These are phyloP conservation scores for Caenorhabditis sinica DNA, from an alignment of 2,888 invertebrate genomes.

Conservation along the genomic window DNA sequence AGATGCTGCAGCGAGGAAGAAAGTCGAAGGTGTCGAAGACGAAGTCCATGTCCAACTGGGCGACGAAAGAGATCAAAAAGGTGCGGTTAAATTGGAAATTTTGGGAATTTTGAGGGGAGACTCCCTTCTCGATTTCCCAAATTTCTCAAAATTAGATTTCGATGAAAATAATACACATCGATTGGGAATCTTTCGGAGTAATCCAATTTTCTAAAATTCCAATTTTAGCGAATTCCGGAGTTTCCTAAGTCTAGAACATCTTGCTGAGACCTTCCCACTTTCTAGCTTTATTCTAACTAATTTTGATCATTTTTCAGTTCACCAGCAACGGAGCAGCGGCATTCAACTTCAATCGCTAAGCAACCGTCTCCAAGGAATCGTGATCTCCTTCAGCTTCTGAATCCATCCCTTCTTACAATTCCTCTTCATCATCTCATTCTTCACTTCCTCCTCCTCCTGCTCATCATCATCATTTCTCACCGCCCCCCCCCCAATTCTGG, in stretches of 20 bases:
- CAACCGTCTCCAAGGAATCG: too few species aligned
- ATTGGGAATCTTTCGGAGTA: too few species aligned
- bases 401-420: not conserved
- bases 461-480: not conserved
- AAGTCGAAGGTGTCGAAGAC: constrained; percentile 91
- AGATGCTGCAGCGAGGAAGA: constrained; percentile 71
- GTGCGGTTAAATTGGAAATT: constrained; percentile 47
- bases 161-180: too few species aligned
- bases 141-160: too few species aligned
- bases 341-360: constrained; percentile 65
- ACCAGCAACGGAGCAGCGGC: constrained; percentile 34
- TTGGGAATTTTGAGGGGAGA: too few species aligned
- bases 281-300: not conserved
- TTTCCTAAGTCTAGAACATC: too few species aligned
- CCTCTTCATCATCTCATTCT: not conserved
- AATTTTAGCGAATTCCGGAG: too few species aligned
- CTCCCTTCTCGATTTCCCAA: too few species aligned
- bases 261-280: not conserved
- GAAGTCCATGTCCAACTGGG: constrained; percentile 95
- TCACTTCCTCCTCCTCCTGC: constrained; percentile 11
- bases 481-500: not conserved
- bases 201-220: too few species aligned
- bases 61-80: constrained; percentile 92
- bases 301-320: constrained; percentile 28
- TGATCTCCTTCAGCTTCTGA: too few species aligned